Evolutionary conservation across 2,113 vertebrate species (phyloP).

Genomic region (Daboia siamensis): DNA sequence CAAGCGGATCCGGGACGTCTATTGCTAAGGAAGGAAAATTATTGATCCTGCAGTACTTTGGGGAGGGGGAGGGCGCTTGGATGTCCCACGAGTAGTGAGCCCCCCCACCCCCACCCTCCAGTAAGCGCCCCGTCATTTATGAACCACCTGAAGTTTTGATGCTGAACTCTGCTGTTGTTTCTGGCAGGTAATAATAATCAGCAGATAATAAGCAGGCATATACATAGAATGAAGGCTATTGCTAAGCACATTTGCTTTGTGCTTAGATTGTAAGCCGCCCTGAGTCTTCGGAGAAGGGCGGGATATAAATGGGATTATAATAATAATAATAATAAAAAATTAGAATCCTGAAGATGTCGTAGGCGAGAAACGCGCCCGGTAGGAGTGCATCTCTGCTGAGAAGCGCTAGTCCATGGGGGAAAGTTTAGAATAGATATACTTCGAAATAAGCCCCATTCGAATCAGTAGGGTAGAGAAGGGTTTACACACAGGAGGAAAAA

Average conservation of each 20-base stretch:
- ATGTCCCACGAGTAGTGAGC: neutral
- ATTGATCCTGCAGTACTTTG: neutral
- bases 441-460: neutral
- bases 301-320: too few relatives aligned
- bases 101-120: too few relatives aligned
- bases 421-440: neutral
- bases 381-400: neutral
- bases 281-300: too few relatives aligned
- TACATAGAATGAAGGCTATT: too few relatives aligned
- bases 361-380: neutral
- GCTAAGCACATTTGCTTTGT: too few relatives aligned
- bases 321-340: too few relatives aligned
- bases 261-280: too few relatives aligned
- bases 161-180: neutral
- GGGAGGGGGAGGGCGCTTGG: neutral
- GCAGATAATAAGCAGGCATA: too few relatives aligned
- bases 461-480: neutral
- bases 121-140: neutral
- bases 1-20: neutral
- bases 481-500: neutral
- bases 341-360: too few relatives aligned
- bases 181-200: too few relatives aligned
- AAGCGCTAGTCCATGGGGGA: neutral
- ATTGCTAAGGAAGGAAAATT: neutral
- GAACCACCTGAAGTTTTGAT: neutral